Evolutionary conservation across 1,140 invertebrate species (phyloP), one percentile per base, ranked within the genome.

Genomic region (Dendroctonus valens): DNA sequence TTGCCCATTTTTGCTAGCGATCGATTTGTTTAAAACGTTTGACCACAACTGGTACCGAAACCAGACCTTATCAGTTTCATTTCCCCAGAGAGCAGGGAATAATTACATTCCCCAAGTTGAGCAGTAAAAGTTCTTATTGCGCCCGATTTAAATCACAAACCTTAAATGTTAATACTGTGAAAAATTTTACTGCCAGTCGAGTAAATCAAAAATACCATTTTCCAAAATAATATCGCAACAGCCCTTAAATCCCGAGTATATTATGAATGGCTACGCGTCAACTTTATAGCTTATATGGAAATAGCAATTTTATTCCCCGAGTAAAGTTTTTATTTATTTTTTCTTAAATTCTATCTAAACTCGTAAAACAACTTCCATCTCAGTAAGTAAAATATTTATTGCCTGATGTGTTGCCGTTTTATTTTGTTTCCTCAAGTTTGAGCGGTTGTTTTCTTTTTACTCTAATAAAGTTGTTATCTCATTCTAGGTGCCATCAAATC

Each of bases 331-430:
- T 65, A 57, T 57, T 65, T 55, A 48, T 55, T 65, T 65, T 65
- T 65, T 65, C 51, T 58, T 65, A 65, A 65, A 65, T 65, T 65
- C 62, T 65, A 65, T 65, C 62, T 41, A 58, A 65, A 57, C 62
- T 65, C 62, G 62, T 65, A 65, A 65, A 65, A 57, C 51, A 55
- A 63, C 61, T 63, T 63, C 61, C 61, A 63, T 63, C 61, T 55
- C 61, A 39, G 61, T 63, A 63, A 63, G 52, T 57, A 65, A 65
- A 65, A 57, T 65, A 65, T 65, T 65, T 65, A 65, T 65, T 65
- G 62, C 62, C 41, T 51, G 51, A 42, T 65, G 62, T 65, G 62
- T 65, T 65, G 62, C 53, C 62, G 44, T 65, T 65, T 65, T 57
- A 57, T 65, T 65, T 50, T 49, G 26, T 37, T 57, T n/a, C 41